Base-by-base conservation (phyloP, 2,797 vertebrate species). In the Malurus splendens region DNA sequence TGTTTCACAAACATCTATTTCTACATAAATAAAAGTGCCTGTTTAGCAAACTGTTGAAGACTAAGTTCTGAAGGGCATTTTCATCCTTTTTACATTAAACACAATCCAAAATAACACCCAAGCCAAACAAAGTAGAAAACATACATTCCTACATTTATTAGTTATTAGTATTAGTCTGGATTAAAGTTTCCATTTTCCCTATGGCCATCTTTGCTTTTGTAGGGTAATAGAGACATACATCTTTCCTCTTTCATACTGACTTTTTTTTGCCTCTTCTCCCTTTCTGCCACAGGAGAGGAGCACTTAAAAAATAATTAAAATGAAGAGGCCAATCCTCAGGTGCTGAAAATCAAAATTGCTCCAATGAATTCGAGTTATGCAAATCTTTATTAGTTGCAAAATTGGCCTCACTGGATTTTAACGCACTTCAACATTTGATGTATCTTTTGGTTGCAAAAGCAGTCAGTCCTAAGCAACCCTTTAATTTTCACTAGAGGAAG, bases 401-500 rank as follows among this genome's bases (percentile, higher is more conserved):
- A 90, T 54, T 66, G n/a, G 45, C 20, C 75, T 62, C 61, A 68
- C 18, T 61, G 81, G 68, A 80, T 82, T 92, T 87, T 85, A 85
- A 82, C 80, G 55, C 33, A 75, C 44, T 89, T 87, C 55, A 81
- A 66, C 59, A 86, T 78, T 48, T 83, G 47, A 87, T 59, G 52
- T 59, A 75, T 33, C 25, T 86, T 93, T 92, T 62, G 66, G 72
- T 61, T 90, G 57, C 51, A 91, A 72, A 90, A 75, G 57, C 48
- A 85, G 57, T 38, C 38, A 42, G 59, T 70, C 60, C 66, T 75
- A 76, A 78, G 57, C 19, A 78, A 36, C 9, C 9, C 18, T 52
- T 92, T 85, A 66, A 78, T 91, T 89, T 92, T 91, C 79, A 62
- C 48, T 66, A 24, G 32, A 83, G 44, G 47, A 87, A 80, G 12